These are phyloP conservation scores for Hyles vespertilio DNA, from an alignment of 1,140 invertebrate genomes.

Conservation along the genomic window DNA sequence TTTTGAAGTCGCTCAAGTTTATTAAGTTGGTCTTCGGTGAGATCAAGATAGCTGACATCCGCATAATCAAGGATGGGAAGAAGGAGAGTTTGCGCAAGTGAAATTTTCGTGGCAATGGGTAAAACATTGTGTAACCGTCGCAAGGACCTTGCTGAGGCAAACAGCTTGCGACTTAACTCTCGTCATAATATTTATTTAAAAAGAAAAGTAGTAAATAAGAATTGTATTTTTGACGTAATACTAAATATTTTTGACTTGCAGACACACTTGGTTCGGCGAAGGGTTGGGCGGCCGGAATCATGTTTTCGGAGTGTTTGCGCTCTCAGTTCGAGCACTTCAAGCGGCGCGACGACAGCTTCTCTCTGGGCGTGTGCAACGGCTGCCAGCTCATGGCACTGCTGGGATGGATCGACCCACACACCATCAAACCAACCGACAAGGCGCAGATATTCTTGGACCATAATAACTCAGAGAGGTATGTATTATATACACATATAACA, in stretches of 20 bases:
- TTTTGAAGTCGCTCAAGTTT: too few relatives aligned
- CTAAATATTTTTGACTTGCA: constrained; percentile 45
- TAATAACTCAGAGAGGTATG: constrained; percentile 86
- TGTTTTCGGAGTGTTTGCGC: constrained; percentile 82
- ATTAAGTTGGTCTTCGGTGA: too few relatives aligned
- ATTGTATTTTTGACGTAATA: background rate
- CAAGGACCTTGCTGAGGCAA: too few relatives aligned
- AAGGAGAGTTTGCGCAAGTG: too few relatives aligned
- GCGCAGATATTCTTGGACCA: constrained; percentile 87
- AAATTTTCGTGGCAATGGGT: too few relatives aligned
- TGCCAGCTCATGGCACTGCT: constrained; percentile 96
- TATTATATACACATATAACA: too few relatives aligned
- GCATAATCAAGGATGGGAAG: too few relatives aligned
- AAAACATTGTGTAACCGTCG: too few relatives aligned
- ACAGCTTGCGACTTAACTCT: too few relatives aligned
- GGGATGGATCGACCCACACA: constrained; percentile 82
- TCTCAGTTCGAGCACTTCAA: constrained; percentile 86
- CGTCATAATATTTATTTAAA: background rate
- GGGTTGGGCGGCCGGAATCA: constrained; percentile 96
- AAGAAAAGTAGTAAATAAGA: background rate
- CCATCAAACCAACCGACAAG: constrained; percentile 42
- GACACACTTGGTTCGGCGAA: constrained; percentile 98
- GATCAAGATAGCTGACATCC: too few relatives aligned
- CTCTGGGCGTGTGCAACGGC: constrained; percentile 97
- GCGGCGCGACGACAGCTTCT: constrained; percentile 89